Conservation (phyloP, 2,888 invertebrate species). For the Uloborus plumipes region DNA sequence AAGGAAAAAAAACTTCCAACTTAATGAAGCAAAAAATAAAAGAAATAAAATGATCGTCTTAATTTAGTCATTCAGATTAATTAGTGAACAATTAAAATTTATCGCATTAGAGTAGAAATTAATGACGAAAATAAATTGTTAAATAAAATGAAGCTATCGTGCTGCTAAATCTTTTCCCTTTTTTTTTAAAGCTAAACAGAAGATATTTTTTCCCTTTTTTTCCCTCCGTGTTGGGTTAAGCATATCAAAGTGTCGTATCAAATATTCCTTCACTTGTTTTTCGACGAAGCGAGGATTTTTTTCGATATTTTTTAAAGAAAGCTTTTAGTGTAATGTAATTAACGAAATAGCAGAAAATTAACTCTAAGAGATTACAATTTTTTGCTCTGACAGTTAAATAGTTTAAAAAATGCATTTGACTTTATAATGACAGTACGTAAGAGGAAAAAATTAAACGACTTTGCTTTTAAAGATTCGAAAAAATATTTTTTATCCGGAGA, state of each 20-base stretch:
- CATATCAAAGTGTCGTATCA: slow-evolving; percentile 45
- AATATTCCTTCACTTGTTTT: slow-evolving; percentile 49
- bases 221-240: slow-evolving; percentile 8
- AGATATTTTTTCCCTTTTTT: slow-evolving; percentile 15
- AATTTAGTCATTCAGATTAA: slow-evolving; percentile 61
- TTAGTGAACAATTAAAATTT: slow-evolving; percentile 64
- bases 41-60: slow-evolving; percentile 44
- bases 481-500: no score
- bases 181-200: slow-evolving; percentile 22
- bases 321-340: slow-evolving; percentile 57
- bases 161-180: slow-evolving; percentile 26
- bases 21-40: slow-evolving; percentile 18
- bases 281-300: slow-evolving; percentile 21
- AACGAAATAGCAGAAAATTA: slow-evolving; percentile 56
- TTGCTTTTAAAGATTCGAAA: no score
- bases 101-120: slow-evolving; percentile 61
- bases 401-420: slow-evolving; percentile 54
- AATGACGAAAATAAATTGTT: slow-evolving; percentile 61
- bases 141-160: slow-evolving; percentile 37
- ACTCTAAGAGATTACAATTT: slow-evolving; percentile 39
- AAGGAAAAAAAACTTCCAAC: slow-evolving; percentile 8
- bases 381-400: slow-evolving; percentile 28
- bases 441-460: slow-evolving; percentile 12
- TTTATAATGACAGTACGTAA: slow-evolving; percentile 49
- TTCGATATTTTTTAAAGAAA: slow-evolving; percentile 28